A percentile compares a stretch with the other conserved stretches of the same genome.
Evolutionary conservation across 2,797 vertebrate species (phyloP).

Genomic region (Xiphorhynchus erythropygius): DNA sequence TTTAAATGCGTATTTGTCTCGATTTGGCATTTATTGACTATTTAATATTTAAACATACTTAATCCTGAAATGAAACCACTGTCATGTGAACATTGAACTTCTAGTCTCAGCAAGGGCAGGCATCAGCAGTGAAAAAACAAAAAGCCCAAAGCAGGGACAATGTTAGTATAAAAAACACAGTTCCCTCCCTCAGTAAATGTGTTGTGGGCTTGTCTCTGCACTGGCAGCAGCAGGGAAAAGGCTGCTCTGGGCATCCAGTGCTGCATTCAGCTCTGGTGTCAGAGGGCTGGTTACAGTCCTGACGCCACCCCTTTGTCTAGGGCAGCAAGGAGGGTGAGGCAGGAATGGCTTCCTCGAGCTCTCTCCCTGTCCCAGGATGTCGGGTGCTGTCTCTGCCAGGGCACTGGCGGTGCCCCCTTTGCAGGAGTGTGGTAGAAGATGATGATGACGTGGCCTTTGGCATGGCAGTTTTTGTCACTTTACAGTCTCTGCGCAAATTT

Average conservation of each 20-base stretch:
- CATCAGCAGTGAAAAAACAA: background rate
- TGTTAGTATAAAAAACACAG: fast-evolving
- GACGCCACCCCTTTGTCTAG: fast-evolving
- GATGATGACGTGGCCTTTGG: background rate
- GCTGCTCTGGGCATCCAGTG: background rate
- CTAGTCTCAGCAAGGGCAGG: background rate
- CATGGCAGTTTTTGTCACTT: background rate
- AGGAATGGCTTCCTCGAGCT: background rate
- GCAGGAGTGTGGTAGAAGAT: background rate
- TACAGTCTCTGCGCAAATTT: background rate
- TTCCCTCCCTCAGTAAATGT: background rate
- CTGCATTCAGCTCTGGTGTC: background rate
- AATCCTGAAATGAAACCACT: conserved; percentile 24
- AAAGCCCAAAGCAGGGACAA: background rate
- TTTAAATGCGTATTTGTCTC: conserved; percentile 39
- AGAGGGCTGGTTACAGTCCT: background rate
- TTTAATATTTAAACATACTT: conserved; percentile 7
- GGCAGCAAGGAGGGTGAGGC: background rate
- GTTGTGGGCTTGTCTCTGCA: fast-evolving
- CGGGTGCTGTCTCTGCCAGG: fast-evolving
- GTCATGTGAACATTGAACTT: background rate
- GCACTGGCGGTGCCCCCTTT: fast-evolving
- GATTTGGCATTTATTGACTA: conserved; percentile 12
- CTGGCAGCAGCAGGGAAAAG: background rate
- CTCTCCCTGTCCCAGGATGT: fast-evolving